phyloP scores from a whole-genome alignment of 2,888 invertebrate species.

The Portevinia maculata region DNA sequence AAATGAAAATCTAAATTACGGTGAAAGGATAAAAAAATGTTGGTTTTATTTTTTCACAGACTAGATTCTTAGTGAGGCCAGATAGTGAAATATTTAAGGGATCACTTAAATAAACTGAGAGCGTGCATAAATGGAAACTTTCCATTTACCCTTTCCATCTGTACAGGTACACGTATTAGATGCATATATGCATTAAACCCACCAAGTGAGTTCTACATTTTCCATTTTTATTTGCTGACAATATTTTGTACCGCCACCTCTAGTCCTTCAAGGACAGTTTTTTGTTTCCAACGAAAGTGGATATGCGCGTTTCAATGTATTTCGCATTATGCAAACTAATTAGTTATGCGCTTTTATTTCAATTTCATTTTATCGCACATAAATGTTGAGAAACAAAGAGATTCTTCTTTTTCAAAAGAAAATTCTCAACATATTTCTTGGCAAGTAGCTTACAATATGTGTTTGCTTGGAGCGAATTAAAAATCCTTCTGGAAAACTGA shows the following conservation, averaged over 20 bases:
- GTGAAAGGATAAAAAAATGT: too few species aligned
- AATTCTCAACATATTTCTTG: conserved; percentile 6
- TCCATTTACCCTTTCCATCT: too few species aligned
- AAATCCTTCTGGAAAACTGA: neutral
- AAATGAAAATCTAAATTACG: too few species aligned
- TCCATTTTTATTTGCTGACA: neutral
- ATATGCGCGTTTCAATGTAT: neutral
- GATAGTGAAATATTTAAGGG: too few species aligned
- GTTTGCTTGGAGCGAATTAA: neutral
- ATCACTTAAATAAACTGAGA: too few species aligned
- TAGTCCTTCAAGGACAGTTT: too few species aligned
- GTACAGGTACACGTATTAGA: too few species aligned
- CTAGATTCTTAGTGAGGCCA: too few species aligned
- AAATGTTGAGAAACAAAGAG: conserved; percentile 9
- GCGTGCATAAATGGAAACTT: too few species aligned
- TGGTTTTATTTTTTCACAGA: too few species aligned
- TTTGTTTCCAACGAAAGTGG: too few species aligned
- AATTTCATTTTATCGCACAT: conserved; percentile 17
- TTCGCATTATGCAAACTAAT: neutral
- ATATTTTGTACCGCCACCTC: neutral
- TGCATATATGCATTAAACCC: too few species aligned
- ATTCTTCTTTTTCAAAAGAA: conserved; percentile 1
- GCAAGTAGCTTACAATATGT: neutral
- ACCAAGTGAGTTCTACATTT: neutral
- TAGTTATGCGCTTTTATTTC: neutral